Percentiles rank a stretch among this genome's conserved stretches.
These are phyloP conservation scores for Brachirus orientalis DNA, from an alignment of 2,113 vertebrate species.

Conservation along the genomic window DNA sequence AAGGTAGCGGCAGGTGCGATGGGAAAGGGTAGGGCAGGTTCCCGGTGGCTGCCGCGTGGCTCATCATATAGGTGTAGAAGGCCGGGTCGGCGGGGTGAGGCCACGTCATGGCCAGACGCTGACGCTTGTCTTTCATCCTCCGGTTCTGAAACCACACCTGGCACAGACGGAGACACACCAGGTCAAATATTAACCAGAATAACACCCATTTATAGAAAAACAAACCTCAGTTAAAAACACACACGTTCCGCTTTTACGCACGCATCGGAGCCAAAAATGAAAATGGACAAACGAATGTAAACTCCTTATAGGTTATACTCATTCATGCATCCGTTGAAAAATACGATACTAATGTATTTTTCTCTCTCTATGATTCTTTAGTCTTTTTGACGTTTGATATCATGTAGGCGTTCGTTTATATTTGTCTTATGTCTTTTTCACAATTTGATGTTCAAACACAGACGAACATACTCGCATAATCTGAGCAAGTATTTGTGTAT, in stretches of 20 bases:
- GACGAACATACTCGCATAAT: too few species aligned
- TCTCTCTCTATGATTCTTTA: too few species aligned
- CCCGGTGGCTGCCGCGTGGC: constrained; percentile 95
- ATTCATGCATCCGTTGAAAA: too few species aligned
- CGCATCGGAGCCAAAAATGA: not conserved
- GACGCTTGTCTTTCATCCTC: constrained; percentile 98
- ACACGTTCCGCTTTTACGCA: constrained; percentile 41
- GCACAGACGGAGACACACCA: constrained; percentile 55
- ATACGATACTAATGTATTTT: too few species aligned
- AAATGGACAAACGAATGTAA: not conserved
- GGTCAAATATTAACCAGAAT: constrained; percentile 71
- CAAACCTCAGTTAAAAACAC: not conserved
- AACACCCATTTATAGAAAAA: not conserved
- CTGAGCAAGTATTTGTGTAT: too few species aligned
- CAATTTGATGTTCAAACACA: too few species aligned
- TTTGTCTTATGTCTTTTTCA: too few species aligned
- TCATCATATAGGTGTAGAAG: constrained; percentile 99
- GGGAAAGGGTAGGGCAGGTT: constrained; percentile 96
- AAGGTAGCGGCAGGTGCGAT: constrained; percentile 94
- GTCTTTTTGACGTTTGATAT: too few species aligned
- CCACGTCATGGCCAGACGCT: constrained; percentile 98
- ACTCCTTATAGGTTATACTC: too few species aligned
- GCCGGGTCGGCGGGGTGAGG: constrained; percentile 97
- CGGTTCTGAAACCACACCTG: constrained; percentile 99
- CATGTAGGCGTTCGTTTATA: too few species aligned